These are phyloP conservation scores for Lasiommata megera DNA, from an alignment of 2,888 invertebrate species.

Conservation along the genomic window DNA sequence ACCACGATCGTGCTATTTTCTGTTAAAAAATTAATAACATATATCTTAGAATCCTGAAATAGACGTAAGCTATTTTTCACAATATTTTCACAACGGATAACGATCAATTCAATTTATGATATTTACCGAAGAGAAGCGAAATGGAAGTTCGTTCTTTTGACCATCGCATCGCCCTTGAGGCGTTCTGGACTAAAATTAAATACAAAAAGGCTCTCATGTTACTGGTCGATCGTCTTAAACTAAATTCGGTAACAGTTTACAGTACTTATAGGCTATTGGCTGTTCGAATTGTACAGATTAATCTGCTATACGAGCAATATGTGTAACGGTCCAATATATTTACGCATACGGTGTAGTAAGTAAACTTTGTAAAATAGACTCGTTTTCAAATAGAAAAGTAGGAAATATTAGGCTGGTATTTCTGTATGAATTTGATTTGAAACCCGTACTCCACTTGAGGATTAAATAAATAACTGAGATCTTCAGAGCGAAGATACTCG, in stretches of 20 bases:
- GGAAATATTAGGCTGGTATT: no score
- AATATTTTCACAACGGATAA: constrained; percentile 20
- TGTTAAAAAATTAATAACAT: no score
- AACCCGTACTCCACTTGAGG: no score
- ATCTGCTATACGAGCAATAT: background rate
- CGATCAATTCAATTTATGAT: constrained; percentile 23
- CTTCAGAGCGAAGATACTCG: no score
- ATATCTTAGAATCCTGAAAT: background rate
- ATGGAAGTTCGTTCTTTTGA: constrained; percentile 20
- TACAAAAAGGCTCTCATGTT: constrained; percentile 1
- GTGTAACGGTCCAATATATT: no score
- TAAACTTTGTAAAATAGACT: no score
- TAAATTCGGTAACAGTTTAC: background rate
- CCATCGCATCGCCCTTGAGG: constrained; percentile 10
- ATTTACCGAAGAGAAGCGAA: constrained; percentile 20
- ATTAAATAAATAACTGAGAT: no score
- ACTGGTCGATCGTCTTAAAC: constrained; percentile 16
- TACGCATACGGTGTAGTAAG: no score
- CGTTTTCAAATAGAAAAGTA: no score
- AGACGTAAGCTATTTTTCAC: constrained; percentile 6
- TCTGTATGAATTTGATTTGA: no score
- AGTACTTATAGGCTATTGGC: background rate
- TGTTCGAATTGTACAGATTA: background rate
- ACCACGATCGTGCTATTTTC: no score
- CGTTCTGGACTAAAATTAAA: constrained; percentile 3